phyloP scores from a whole-genome alignment of 2,113 vertebrate genomes.

The Urocitellus parryii region DNA sequence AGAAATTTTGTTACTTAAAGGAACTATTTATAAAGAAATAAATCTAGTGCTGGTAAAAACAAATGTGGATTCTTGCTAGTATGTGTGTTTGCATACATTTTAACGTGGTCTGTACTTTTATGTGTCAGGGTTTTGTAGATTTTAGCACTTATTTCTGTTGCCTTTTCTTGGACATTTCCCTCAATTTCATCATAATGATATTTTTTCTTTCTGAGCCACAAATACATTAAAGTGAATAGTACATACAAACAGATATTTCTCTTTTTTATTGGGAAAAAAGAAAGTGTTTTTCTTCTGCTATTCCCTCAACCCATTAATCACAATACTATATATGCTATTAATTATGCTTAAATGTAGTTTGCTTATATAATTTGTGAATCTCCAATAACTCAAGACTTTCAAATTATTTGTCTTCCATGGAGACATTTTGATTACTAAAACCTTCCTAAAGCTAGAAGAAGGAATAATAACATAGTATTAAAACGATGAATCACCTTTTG shows the following conservation, averaged over 20 bases:
- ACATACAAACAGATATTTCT: slow-evolving; percentile 46
- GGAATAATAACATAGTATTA: slow-evolving; percentile 75
- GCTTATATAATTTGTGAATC: slow-evolving; percentile 61
- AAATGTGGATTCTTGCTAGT: background rate
- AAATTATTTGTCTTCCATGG: slow-evolving; percentile 64
- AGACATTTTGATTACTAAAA: slow-evolving; percentile 73
- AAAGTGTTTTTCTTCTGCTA: slow-evolving; percentile 38
- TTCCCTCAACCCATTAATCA: slow-evolving; percentile 53
- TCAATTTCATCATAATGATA: background rate
- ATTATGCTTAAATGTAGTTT: slow-evolving; percentile 73
- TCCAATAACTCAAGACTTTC: background rate
- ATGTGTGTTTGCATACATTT: slow-evolving; percentile 21
- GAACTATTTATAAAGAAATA: background rate
- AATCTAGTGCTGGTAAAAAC: background rate
- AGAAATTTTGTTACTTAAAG: background rate
- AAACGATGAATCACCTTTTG: slow-evolving; percentile 85
- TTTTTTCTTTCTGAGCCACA: slow-evolving; percentile 5
- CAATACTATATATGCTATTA: slow-evolving; percentile 64
- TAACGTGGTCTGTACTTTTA: slow-evolving; percentile 34
- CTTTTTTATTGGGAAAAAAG: slow-evolving; percentile 48
- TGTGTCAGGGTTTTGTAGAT: background rate
- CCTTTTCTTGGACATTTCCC: background rate
- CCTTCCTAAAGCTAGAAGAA: slow-evolving; percentile 76
- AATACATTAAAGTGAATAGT: slow-evolving; percentile 28
- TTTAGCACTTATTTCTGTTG: background rate